Conservation (phyloP, 1,140 invertebrate species). For the Apis cerana region DNA sequence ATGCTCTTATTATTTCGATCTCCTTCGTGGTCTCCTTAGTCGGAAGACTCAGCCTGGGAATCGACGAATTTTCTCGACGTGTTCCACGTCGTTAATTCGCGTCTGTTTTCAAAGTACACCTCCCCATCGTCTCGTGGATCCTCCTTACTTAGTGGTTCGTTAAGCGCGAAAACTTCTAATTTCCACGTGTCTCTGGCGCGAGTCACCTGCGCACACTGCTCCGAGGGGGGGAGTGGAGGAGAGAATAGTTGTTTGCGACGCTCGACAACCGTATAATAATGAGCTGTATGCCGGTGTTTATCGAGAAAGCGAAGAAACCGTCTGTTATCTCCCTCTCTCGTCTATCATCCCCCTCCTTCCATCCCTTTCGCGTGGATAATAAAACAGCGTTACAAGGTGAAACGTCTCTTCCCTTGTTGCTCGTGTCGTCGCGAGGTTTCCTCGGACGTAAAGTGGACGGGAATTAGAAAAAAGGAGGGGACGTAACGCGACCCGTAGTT, state of each 20-base stretch:
- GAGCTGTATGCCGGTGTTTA: constrained; percentile 28
- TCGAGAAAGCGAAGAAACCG: constrained; percentile 42
- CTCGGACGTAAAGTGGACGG: neutral
- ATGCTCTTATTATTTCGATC: too few relatives aligned
- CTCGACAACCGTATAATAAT: constrained; percentile 41
- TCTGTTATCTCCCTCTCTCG: constrained; percentile 8
- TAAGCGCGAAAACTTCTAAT: constrained; percentile 43
- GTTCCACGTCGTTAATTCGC: neutral
- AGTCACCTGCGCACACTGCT: constrained; percentile 5
- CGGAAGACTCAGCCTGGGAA: too few relatives aligned
- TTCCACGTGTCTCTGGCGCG: neutral
- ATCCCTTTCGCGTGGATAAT: too few relatives aligned
- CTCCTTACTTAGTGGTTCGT: constrained; percentile 29
- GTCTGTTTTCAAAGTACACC: constrained; percentile 31
- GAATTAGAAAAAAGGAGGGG: too few relatives aligned
- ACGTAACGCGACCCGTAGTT: too few relatives aligned
- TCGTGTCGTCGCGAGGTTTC: too few relatives aligned
- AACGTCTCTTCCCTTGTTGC: too few relatives aligned
- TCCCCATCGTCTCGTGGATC: neutral
- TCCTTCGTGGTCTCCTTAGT: too few relatives aligned
- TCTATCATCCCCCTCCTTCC: too few relatives aligned
- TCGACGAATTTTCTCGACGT: neutral
- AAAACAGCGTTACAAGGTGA: too few relatives aligned
- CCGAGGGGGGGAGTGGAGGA: neutral
- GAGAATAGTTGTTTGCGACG: constrained; percentile 31